These are phyloP conservation scores for Lasiommata megera DNA, from an alignment of 2,888 invertebrate genomes.

Conservation along the genomic window DNA sequence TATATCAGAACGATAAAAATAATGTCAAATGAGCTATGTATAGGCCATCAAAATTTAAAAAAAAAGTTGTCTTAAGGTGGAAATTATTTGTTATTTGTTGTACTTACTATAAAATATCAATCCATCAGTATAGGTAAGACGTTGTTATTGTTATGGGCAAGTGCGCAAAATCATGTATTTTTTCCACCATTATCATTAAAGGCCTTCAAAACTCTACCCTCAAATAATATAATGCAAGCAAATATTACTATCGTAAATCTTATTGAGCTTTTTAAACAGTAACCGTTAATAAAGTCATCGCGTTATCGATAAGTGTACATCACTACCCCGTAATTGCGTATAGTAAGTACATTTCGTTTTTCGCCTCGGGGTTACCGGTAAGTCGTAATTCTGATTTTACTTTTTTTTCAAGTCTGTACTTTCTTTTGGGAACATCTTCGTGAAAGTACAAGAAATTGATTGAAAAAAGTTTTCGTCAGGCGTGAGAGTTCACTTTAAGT, in stretches of 20 bases:
- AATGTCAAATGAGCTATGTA: no score
- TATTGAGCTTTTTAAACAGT: conserved; percentile 8
- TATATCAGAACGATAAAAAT: no score
- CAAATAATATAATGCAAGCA: conserved; percentile 3
- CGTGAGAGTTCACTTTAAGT: conserved; percentile 29
- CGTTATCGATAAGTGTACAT: conserved; percentile 48
- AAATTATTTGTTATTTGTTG: no score
- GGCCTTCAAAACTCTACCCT: background rate
- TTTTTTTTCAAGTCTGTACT: conserved; percentile 42
- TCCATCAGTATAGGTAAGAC: no score
- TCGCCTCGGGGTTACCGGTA: conserved; percentile 56
- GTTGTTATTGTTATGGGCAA: no score
- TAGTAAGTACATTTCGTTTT: conserved; percentile 68
- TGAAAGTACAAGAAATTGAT: conserved; percentile 58
- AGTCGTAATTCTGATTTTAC: conserved; percentile 56
- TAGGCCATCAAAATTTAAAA: no score
- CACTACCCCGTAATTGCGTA: conserved; percentile 73
- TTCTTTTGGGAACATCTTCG: conserved; percentile 71
- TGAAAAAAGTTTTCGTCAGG: conserved; percentile 36
- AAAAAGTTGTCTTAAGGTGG: no score
- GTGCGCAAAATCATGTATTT: background rate
- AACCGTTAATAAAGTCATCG: conserved; percentile 27
- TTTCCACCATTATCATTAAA: background rate
- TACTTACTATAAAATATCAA: no score
- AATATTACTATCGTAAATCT: conserved; percentile 17